Evolutionary conservation across 2,113 vertebrate genomes (phyloP), one percentile per base, ranked within the genome.

Genomic region (Gallinago paraguaiae): DNA sequence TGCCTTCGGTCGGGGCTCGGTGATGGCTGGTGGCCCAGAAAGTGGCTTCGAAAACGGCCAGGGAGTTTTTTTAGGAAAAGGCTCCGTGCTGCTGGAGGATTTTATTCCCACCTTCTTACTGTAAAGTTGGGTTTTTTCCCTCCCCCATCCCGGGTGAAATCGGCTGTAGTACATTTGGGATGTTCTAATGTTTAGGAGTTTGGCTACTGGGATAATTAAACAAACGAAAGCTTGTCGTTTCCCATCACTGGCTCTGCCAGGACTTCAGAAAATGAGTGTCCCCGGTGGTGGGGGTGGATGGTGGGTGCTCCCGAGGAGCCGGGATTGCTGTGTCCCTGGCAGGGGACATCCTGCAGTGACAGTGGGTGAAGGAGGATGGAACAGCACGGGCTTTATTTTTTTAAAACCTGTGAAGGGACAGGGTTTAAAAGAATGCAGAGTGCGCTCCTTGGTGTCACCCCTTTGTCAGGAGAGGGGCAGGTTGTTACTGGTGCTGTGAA

Each of bases 301-400:
- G 33, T 30, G 3, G 0, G 15, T 37, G 57, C 74, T 85, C 45
- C 64, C 8, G 64, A n/a, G 53, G 74, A 82, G 69, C 84, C 0
- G 0, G 56, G 39, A 2, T 51, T 43, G 37, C 67, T 61, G 28
- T 9, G 0, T 50, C 76, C 57, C 6, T 85, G 39, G 61, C n/a
- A 11, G 46, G 4, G 3, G 0, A 39, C 79, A 6, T 27, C 82
- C 59, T 28, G 22, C 30, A 1, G 53, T 86, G 77, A 11, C 39
- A 7, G 6, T 33, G 1, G 0, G 39, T 56, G 51, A 64, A 57
- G n/a, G 77, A 84, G 61, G 61, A 14, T 22, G 17, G 59, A 90
- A 19, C 0, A 6, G 37, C 4, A 30, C 28, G 48, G 7, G 11
- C 12, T 59, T 43, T 43, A 43, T 43, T 13, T 76, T 76, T 60